Base-by-base conservation (phyloP, 2,797 vertebrate species). In the Caiman crocodilus region DNA sequence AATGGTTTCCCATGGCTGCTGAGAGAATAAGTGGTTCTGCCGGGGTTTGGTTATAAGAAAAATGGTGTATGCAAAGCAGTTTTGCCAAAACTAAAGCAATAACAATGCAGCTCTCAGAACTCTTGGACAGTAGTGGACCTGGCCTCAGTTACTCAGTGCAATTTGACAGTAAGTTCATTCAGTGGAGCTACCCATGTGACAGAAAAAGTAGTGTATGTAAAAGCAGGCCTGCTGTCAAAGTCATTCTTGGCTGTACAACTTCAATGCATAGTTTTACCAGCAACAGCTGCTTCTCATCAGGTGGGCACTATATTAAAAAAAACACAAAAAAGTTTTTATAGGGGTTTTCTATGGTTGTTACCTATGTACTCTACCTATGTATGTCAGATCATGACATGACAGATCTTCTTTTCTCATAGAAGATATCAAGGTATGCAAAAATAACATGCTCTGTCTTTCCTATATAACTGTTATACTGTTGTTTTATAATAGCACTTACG, bases 41-140 rank as follows among this genome's bases (percentile, higher is more conserved):
- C 79, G 83, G 75, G 16, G 59, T 25, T 79, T 50, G 30, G n/a
- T 89, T 85, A 58, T 26, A 58, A 61, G 76, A 75, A 90, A 73
- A 79, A 77, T 14, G 75, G 10, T 73, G 94, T 12, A 80, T 69
- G 1, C 50, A 28, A 87, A 84, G 50, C 42, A 84, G 32, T 16
- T 50, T 76, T 87, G 32, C 35, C 42, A 76, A 64, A 12, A 42
- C 76, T 14, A 15, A 59, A 69, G 58, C 18, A 32, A 8, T 28
- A 59, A 7, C 9, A 58, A 69, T 87, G 73, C 16, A 63, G 56
- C 50, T 87, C 61, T 83, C 23, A 18, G 35, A 63, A 78, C 30
- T 17, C 42, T 32, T 42, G 10, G 86, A 76, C 59, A 71, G 71
- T 42, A 21, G 26, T 12, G 8, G 30, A 5, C 18, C 74, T 76